Base-by-base conservation (phyloP, 2,113 vertebrate genomes). In the Pelodiscus sinensis region DNA sequence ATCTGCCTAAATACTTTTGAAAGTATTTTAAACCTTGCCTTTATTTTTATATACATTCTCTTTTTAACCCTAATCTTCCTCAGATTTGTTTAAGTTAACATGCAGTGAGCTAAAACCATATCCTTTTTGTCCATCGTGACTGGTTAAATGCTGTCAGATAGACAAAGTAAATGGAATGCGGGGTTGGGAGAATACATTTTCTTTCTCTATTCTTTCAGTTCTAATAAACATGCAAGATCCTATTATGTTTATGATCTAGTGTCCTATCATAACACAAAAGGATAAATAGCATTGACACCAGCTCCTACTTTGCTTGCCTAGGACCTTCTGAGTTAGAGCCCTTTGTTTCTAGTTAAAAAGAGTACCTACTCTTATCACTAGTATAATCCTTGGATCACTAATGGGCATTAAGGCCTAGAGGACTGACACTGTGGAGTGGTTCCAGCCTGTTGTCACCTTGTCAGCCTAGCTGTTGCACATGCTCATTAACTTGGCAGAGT, bases 241-340 rank as follows among this genome's bases (percentile, higher is more conserved):
- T 31, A 44, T 68, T 77, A n/a, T 0, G 0, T 24, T 77, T 55
- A 71, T 38, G 25, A 31, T 4, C 31, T 2, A 2, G 24, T 15
- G 22, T 38, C 35, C 2, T 27, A 24, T 65, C 81, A 21, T 11
- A 25, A 44, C 3, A 13, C 22, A 44, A 25, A 11, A 75, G 35
- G 35, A 75, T 75, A 75, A 75, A 62, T 27, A 54, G 0, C 3
- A 1, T 8, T 50, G 38, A 18, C 65, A 51, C 8, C 54, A 8
- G 25, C 78, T 95, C 60, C 79, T 79, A 21, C 55, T 78, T 22
- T 0, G 0, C 52, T 82, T 90, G 22, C 56, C 6, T 88, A 44
- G 21, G 38, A 25, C 75, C 78, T 79, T 81, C 77, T 83, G 24
- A 27, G 44, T 83, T 94, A 44, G 2, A 19, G 79, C 78, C 29